Evolutionary conservation across 1,140 invertebrate species (phyloP), one percentile per base, ranked within the genome.

Genomic region (Drosophila trapezifrons): DNA sequence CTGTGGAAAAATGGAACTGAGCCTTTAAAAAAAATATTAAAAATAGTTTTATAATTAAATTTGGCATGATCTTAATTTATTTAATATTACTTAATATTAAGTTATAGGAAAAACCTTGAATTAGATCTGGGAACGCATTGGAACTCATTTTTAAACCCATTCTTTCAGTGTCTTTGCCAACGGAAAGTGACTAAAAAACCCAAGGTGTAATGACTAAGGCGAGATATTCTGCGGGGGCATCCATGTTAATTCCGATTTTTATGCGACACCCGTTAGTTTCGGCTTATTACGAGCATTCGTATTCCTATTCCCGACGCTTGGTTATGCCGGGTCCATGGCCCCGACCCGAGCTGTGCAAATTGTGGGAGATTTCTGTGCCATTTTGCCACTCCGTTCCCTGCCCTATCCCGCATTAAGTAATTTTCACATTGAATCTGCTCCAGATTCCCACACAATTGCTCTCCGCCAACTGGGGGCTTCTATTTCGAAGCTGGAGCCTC

Each of bases 381-480:
- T 73, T 73, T 73, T 18, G 46, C n/a, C 42, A 18, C 20, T 32
- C 9, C 18, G 13, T 20, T 56, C 46, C 54, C 35, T 15, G 18
- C 72, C n/a, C 12, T n/a, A 38, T 32, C n/a, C 45, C 45, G 55
- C 78, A 83, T 87, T 87, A 89, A 89, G 83, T 84, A 63, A 89
- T 89, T 87, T 87, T 87, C 84, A 56, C 84, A 83, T 76, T 89
- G 70, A 78, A 72, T 73, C 63, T 89, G 83, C 84, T 89, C 83
- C 76, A 89, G 75, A 87, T 87, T 84, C 84, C 62, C 84, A 80
- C 57, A 89, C 84, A 89, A 87, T 78, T 80, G 76, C 80, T 65
- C 80, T 65, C 47, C 49, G 69, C 73, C 45, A 13, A 29, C 38
- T 56, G 20, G 10, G 12, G 27, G 22, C 27, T 25, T 55, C 51